These are phyloP conservation scores for Drosophila kohkoa DNA, from an alignment of 1,140 invertebrate genomes.

Conservation along the genomic window DNA sequence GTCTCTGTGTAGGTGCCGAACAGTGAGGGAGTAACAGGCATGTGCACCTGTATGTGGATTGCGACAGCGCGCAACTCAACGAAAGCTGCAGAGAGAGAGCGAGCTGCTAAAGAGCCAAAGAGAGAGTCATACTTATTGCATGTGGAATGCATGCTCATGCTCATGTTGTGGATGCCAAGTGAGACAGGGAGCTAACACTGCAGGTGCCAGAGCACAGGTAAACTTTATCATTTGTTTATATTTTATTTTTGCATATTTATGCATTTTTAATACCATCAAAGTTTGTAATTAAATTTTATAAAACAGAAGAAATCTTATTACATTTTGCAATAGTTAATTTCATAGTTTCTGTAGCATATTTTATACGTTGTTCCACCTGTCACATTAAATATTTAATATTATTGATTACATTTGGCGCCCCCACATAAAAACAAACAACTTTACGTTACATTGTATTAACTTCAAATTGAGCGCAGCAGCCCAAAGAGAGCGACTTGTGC, in stretches of 20 bases:
- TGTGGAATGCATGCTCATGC: slow-evolving; percentile 48
- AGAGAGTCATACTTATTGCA: slow-evolving; percentile 38
- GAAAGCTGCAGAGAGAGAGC: slow-evolving; percentile 39
- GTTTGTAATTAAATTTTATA: not conserved
- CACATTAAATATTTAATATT: slow-evolving; percentile 84
- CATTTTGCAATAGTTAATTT: not conserved
- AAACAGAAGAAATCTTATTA: not conserved
- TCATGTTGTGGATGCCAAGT: slow-evolving; percentile 7
- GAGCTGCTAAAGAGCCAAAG: slow-evolving; percentile 10
- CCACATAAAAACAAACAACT: slow-evolving; percentile 55
- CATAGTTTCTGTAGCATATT: not conserved
- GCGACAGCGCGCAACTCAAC: slow-evolving; percentile 69
- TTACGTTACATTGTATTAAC: slow-evolving; percentile 78
- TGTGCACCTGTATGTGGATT: slow-evolving; percentile 51
- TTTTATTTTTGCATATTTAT: not conserved
- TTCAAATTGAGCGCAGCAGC: slow-evolving; percentile 32
- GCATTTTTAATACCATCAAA: slow-evolving; percentile 1
- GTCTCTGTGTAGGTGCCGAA: slow-evolving; percentile 28
- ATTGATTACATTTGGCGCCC: slow-evolving; percentile 75
- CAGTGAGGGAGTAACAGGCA: slow-evolving; percentile 17
- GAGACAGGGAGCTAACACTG: not conserved
- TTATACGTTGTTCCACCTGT: slow-evolving; percentile 47
- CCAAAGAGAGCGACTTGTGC: slow-evolving; percentile 21
- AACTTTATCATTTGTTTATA: slow-evolving; percentile 10
- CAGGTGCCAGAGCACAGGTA: slow-evolving; percentile 56